phyloP scores from a whole-genome alignment of 2,888 invertebrate genomes.

The Zaprionus lineosus region DNA sequence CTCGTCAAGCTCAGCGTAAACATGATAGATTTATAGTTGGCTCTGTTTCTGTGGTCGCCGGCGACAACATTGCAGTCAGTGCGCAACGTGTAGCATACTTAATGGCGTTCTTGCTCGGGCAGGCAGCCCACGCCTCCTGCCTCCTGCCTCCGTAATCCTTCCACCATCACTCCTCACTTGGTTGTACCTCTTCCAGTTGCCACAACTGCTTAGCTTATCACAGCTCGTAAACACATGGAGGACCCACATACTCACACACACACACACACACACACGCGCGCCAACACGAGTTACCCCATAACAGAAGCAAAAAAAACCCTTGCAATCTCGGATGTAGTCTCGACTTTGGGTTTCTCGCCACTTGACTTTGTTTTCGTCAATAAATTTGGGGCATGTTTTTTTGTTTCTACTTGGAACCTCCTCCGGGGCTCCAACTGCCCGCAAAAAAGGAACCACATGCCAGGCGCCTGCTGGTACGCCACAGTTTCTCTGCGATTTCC shows the following conservation, averaged over 20 bases:
- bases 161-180: too few species aligned
- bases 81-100: constrained; percentile 65
- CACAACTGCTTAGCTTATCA: constrained; percentile 57
- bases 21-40: constrained; percentile 74
- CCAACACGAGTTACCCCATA: too few species aligned
- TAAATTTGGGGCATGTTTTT: constrained; percentile 61
- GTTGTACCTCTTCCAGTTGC: constrained; percentile 4
- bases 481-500: constrained; percentile 42
- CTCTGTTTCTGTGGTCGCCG: constrained; percentile 49
- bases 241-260: constrained; percentile 41
- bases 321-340: constrained; percentile 51
- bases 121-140: too few species aligned
- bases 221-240: constrained; percentile 67
- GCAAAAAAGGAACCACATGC: constrained; percentile 57
- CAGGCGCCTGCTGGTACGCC: constrained; percentile 64
- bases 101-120: constrained; percentile 47
- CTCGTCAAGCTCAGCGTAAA: constrained; percentile 70
- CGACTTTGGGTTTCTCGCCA: constrained; percentile 39
- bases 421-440: constrained; percentile 25
- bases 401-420: background rate
- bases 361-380: constrained; percentile 74
- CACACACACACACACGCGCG: too few species aligned
- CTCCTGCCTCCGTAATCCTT: too few species aligned
- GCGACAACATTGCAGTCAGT: constrained; percentile 59
- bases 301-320: too few species aligned